Conservation (phyloP, 2,888 invertebrate species). For the Nesidiocoris tenuis region DNA sequence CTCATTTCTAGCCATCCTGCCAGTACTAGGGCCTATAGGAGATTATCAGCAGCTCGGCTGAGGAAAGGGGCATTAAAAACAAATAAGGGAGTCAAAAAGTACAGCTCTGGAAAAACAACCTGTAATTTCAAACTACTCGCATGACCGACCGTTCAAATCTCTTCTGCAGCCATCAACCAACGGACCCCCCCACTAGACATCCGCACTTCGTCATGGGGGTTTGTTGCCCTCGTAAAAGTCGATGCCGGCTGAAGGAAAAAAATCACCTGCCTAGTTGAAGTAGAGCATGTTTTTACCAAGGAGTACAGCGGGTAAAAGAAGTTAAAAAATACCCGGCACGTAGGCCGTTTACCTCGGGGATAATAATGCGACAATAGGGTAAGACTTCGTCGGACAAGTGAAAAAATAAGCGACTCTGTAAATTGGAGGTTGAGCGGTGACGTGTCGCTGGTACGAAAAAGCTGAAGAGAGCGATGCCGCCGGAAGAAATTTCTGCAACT, state of each 20-base stretch:
- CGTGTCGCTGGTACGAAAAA: neutral
- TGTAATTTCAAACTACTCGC: constrained; percentile 38
- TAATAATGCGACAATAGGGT: neutral
- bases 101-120: constrained; percentile 21
- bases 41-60: constrained; percentile 2
- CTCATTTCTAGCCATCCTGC: neutral
- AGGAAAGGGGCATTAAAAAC: constrained; percentile 22
- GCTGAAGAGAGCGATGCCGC: no score
- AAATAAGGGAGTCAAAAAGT: constrained; percentile 26
- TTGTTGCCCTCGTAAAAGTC: constrained; percentile 29
- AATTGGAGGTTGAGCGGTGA: neutral
- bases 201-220: neutral
- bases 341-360: constrained; percentile 1
- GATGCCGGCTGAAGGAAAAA: neutral
- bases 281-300: constrained; percentile 15
- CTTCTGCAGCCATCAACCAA: constrained; percentile 29
- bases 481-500: no score
- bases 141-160: constrained; percentile 39
- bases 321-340: constrained; percentile 1
- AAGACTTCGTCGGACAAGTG: neutral
- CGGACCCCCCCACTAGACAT: neutral
- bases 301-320: constrained; percentile 10
- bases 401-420: neutral
- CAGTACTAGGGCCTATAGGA: neutral
- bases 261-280: neutral